phyloP scores from a whole-genome alignment of 2,797 vertebrate species.

The Vespertilio murinus region DNA sequence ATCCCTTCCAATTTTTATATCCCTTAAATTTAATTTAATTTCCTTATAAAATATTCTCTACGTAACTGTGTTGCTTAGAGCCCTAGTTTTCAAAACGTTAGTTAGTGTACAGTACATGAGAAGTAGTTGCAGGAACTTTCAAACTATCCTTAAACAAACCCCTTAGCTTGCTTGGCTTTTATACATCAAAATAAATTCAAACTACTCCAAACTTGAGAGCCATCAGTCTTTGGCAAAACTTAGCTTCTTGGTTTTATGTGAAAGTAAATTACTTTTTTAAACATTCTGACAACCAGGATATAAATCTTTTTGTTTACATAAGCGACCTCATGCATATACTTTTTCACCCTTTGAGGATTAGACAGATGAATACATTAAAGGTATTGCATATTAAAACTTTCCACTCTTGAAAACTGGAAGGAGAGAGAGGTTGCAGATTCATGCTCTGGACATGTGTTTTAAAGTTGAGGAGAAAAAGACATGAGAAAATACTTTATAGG shows the following conservation, averaged over 20 bases:
- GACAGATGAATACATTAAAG: not conserved
- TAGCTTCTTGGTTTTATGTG: not conserved
- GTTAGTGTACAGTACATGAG: not conserved
- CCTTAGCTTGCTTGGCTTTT: conserved; percentile 46
- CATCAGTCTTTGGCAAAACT: conserved; percentile 49
- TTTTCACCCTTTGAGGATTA: conserved; percentile 6
- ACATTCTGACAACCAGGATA: conserved; percentile 12
- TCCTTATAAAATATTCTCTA: not conserved
- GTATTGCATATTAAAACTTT: not conserved
- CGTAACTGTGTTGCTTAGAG: conserved; percentile 38
- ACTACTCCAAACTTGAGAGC: conserved; percentile 13
- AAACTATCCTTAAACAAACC: conserved; percentile 64
- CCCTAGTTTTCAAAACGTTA: conserved; percentile 8
- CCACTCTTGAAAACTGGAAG: conserved; percentile 4
- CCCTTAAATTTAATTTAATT: not conserved
- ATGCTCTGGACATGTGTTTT: conserved; percentile 46
- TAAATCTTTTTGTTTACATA: conserved; percentile 44
- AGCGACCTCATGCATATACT: conserved; percentile 45
- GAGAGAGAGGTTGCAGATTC: not conserved
- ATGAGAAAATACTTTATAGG: conserved; percentile 65
- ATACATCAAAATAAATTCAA: conserved; percentile 55
- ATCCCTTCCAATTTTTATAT: not conserved
- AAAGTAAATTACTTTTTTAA: conserved; percentile 46
- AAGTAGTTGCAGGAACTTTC: conserved; percentile 33
- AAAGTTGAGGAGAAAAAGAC: conserved; percentile 56